These are phyloP conservation scores for Nephrocerus scutellatus DNA, from an alignment of 2,888 invertebrate genomes.

Conservation along the genomic window DNA sequence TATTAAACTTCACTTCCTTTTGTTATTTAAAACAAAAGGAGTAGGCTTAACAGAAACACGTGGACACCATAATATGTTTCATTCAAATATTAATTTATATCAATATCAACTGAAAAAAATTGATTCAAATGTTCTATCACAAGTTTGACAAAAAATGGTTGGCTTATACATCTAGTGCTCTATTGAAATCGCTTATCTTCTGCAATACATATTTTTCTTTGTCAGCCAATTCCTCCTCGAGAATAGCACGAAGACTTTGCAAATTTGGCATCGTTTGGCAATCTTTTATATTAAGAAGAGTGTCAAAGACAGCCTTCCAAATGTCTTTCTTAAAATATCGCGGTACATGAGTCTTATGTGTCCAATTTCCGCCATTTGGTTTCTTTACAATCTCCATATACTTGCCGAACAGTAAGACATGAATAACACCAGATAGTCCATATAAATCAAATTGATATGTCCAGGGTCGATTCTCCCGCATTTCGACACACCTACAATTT, in stretches of 20 bases:
- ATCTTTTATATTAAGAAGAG: conserved; percentile 72
- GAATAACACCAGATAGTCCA: conserved; percentile 80
- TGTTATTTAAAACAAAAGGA: no score
- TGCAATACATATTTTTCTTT: conserved; percentile 38
- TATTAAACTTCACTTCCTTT: no score
- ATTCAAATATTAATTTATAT: no score
- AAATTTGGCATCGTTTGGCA: conserved; percentile 71
- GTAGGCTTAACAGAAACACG: no score
- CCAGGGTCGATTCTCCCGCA: conserved; percentile 86
- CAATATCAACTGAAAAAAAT: no score
- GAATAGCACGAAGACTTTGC: conserved; percentile 36
- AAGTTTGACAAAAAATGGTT: background rate
- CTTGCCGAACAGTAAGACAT: conserved; percentile 78
- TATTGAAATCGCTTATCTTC: conserved; percentile 41
- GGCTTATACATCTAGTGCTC: conserved; percentile 25
- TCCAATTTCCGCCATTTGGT: conserved; percentile 31
- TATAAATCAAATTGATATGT: conserved; percentile 90
- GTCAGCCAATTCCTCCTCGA: conserved; percentile 39
- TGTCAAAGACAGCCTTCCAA: conserved; percentile 76
- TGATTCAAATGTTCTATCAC: no score
- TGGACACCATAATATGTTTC: no score
- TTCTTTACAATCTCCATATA: conserved; percentile 75
- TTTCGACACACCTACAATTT: conserved; percentile 79
- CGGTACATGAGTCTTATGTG: conserved; percentile 38
- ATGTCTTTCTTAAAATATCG: conserved; percentile 60